Evolutionary conservation across 2,888 invertebrate genomes (phyloP), one percentile per base, ranked within the genome.

Genomic region (Himalopsyche tibetana): DNA sequence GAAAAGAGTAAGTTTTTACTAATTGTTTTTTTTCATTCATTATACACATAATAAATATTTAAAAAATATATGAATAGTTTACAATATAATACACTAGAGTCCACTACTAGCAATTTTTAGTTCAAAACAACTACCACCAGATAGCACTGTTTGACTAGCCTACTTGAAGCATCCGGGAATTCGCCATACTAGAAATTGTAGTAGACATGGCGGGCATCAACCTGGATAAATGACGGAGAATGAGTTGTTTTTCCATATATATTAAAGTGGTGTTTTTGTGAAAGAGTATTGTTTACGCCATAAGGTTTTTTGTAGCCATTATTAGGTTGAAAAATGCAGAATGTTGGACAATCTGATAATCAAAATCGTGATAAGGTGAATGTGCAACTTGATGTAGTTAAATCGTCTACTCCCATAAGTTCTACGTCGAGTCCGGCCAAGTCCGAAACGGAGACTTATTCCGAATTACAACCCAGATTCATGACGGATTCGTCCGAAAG

Each of bases 401-500:
- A 94, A 94, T 94, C 94, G 93, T 95, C 96, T 93, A 96, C 96
- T 95, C 96, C 96, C 95, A 96, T 96, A 93, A 96, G 96, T 93
- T 96, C 95, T 93, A 95, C 95, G 94, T 96, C 96, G 92, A 96
- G 96, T 94, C 96, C 96, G 92, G 95, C 95, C 92, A 96, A 96
- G 94, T 96, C 97, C 92, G 96, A 96, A 94, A 96, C 96, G 92
- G 97, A 97, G 94, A 97, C 96, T 92, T 96, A 95, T 94, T 95
- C 96, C 91, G 96, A 96, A 93, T 94, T 95, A 92, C 96, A 96
- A 92, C 96, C 96, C 91, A 96, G 96, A 94, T 97, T 96, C 95
- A 97, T 97, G 94, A 96, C 97, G 93, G 98, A 98, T 94, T 96
- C 98, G 92, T 98, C 98, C 91, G 98, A 97, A 94, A 98, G 98